These are phyloP conservation scores for Colostygia pectinataria DNA, from an alignment of 2,888 invertebrate genomes.

Conservation along the genomic window DNA sequence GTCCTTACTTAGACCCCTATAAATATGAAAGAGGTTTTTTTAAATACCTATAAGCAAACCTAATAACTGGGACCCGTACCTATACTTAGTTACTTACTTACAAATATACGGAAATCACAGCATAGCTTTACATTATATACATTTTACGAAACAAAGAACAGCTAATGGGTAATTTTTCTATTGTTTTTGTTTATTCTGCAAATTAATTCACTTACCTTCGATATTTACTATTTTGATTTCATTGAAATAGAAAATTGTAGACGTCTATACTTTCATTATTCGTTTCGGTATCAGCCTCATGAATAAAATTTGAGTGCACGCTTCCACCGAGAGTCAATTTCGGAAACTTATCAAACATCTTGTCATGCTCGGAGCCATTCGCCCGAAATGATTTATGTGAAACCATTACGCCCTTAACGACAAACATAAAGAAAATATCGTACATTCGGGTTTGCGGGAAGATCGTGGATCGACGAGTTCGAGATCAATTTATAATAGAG, in stretches of 20 bases:
- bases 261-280: neutral
- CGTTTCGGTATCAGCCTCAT: constrained; percentile 17
- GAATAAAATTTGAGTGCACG: constrained; percentile 28
- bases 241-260: too few relatives aligned
- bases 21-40: too few relatives aligned
- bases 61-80: too few relatives aligned
- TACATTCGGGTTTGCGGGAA: constrained; percentile 48
- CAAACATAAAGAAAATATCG: constrained; percentile 43
- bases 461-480: constrained; percentile 52
- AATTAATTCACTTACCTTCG: too few relatives aligned
- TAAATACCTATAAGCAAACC: too few relatives aligned
- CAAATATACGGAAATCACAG: too few relatives aligned
- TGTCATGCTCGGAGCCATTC: constrained; percentile 25
- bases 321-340: constrained; percentile 23
- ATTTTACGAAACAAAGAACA: too few relatives aligned
- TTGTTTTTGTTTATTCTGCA: too few relatives aligned
- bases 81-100: too few relatives aligned
- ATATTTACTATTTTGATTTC: neutral
- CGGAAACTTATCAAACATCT: constrained; percentile 28
- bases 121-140: too few relatives aligned
- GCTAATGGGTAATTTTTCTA: too few relatives aligned
- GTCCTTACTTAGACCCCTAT: too few relatives aligned
- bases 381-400: constrained; percentile 39
- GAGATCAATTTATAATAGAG: constrained; percentile 68
- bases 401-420: constrained; percentile 37